A percentile compares a stretch with the other conserved stretches of the same genome.
Evolutionary conservation across 2,797 vertebrate species (phyloP).

Genomic region (Parauchenoglanis ngamensis): DNA sequence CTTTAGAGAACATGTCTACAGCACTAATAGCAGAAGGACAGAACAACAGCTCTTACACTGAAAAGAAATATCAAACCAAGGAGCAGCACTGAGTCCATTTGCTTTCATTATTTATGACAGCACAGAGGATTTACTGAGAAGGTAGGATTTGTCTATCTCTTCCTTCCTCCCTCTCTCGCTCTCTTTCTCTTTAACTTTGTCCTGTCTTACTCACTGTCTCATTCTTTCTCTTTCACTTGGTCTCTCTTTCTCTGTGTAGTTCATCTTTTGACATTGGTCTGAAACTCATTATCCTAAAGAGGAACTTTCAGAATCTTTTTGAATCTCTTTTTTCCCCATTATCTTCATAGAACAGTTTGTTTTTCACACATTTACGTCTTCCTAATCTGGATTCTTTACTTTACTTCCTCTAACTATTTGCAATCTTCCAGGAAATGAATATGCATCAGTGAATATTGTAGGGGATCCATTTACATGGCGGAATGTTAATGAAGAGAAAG

Average conservation of each 20-base stretch:
- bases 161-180: background rate
- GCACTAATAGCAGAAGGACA: slow-evolving; percentile 56
- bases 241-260: background rate
- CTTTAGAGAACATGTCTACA: slow-evolving; percentile 51
- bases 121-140: slow-evolving; percentile 53
- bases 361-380: background rate
- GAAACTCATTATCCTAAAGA: background rate
- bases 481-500: slow-evolving; percentile 80
- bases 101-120: slow-evolving; percentile 73
- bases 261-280: slow-evolving; percentile 7
- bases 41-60: slow-evolving; percentile 33
- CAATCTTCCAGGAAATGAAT: slow-evolving; percentile 62
- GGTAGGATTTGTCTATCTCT: slow-evolving; percentile 22
- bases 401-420: slow-evolving; percentile 68
- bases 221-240: background rate
- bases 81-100: slow-evolving; percentile 60
- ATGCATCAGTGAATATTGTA: slow-evolving; percentile 62
- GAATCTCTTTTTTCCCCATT: background rate
- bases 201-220: background rate
- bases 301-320: background rate
- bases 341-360: background rate
- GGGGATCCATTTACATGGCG: slow-evolving; percentile 74
- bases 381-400: background rate
- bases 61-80: slow-evolving; percentile 56
- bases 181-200: background rate